These are phyloP conservation scores for Bombus sibiricus DNA, from an alignment of 1,140 invertebrate species.

Conservation along the genomic window DNA sequence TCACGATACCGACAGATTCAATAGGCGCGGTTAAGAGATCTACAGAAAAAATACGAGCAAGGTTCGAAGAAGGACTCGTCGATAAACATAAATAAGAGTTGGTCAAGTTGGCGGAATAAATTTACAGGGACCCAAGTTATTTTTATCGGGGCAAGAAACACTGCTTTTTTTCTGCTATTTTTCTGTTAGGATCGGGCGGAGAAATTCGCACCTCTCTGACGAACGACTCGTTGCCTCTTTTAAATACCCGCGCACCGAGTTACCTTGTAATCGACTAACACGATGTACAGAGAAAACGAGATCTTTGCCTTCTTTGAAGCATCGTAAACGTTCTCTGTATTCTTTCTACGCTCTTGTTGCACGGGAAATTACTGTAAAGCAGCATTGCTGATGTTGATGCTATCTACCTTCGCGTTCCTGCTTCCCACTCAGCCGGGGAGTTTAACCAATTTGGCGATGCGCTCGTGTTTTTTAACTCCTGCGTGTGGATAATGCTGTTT, in stretches of 20 bases:
- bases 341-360: not conserved
- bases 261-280: slow-evolving; percentile 21
- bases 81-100: slow-evolving; percentile 42
- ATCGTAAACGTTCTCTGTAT: slow-evolving; percentile 14
- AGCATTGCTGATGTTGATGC: not conserved
- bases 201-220: slow-evolving; percentile 13
- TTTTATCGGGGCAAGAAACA: not conserved
- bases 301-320: not conserved
- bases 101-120: slow-evolving; percentile 37
- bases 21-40: not conserved
- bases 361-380: not conserved
- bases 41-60: slow-evolving; percentile 33
- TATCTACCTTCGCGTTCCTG: not conserved
- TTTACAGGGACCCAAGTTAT: slow-evolving; percentile 26
- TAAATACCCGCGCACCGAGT: not conserved
- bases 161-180: not conserved
- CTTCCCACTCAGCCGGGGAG: not conserved
- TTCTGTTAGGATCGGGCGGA: not conserved
- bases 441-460: not conserved
- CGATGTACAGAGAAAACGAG: slow-evolving; percentile 2
- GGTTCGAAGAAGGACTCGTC: not conserved
- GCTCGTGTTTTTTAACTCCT: not conserved
- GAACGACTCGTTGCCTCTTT: slow-evolving; percentile 12
- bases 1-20: slow-evolving; percentile 36
- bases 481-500: rapidly evolving